Evolutionary conservation across 2,113 vertebrate species (phyloP).

Genomic region (Antennarius striatus): DNA sequence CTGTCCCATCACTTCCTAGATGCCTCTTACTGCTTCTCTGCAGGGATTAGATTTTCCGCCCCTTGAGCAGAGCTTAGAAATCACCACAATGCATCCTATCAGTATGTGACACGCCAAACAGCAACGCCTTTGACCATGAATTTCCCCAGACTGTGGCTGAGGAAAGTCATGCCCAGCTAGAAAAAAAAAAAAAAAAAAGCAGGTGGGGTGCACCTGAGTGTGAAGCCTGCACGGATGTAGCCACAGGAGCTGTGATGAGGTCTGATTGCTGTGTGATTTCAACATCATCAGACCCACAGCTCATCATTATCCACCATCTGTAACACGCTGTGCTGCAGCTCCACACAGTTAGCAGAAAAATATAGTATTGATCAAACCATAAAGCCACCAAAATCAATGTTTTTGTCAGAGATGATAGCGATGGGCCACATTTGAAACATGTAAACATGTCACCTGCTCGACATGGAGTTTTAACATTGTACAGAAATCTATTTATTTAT

Average conservation of each 20-base stretch:
- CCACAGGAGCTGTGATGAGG: conserved; percentile 42
- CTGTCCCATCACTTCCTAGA: conserved; percentile 40
- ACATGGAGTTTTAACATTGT: background rate
- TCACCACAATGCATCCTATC: conserved; percentile 36
- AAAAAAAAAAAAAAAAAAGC: conserved; percentile 8
- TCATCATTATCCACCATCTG: conserved; percentile 45
- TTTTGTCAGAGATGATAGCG: conserved; percentile 31
- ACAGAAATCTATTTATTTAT: background rate
- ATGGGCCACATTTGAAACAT: conserved; percentile 17
- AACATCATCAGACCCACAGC: conserved; percentile 48
- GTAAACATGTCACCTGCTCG: background rate
- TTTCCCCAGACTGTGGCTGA: background rate
- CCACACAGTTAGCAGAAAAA: conserved; percentile 18
- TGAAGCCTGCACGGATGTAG: conserved; percentile 25
- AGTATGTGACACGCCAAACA: conserved; percentile 18
- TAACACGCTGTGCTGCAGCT: conserved; percentile 42
- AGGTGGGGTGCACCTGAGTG: conserved; percentile 27
- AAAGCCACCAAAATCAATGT: conserved; percentile 34
- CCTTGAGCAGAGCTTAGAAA: conserved; percentile 38
- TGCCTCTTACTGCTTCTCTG: conserved; percentile 24
- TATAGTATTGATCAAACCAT: conserved; percentile 29
- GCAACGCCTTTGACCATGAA: conserved; percentile 2
- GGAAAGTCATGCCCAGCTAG: conserved; percentile 7
- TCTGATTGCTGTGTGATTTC: conserved; percentile 67
- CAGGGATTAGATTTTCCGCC: conserved; percentile 40